Conservation (phyloP, 37 sponge, comb jelly and placozoan genomes). For the Halichondria panicea region DNA sequence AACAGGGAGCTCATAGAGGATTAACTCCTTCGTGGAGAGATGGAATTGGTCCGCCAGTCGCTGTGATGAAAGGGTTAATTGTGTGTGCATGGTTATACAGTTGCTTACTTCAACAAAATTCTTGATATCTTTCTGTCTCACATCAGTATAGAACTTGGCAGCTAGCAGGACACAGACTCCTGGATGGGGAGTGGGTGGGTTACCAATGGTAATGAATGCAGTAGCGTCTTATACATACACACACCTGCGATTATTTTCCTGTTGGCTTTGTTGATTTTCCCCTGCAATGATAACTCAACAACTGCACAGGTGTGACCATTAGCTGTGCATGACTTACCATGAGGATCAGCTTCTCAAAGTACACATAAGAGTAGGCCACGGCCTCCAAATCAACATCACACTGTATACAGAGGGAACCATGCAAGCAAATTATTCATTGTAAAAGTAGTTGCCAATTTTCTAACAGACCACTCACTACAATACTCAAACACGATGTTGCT, state of each 20-base stretch:
- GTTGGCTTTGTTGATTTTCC: conserved; percentile 68
- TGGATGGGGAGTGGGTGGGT: not conserved
- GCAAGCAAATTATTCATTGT: not conserved
- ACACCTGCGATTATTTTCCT: conserved; percentile 71
- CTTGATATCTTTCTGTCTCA: conserved; percentile 52
- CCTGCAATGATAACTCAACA: conserved; percentile 38
- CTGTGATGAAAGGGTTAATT: conserved; percentile 12
- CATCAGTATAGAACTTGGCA: conserved; percentile 68
- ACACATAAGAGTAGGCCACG: conserved; percentile 77
- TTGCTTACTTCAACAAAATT: conserved; percentile 60
- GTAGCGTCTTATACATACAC: not conserved
- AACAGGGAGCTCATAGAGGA: conserved; percentile 68
- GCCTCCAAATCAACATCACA: conserved; percentile 49
- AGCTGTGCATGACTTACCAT: conserved; percentile 49
- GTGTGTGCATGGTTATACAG: not conserved
- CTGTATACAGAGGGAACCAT: conserved; percentile 30
- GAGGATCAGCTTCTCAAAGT: conserved; percentile 85
- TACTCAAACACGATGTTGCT: not conserved
- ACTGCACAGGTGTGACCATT: not conserved
- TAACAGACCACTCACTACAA: too few relatives aligned
- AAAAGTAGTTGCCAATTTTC: too few relatives aligned
- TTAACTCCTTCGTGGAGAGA: conserved; percentile 58
- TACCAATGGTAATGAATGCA: not conserved
- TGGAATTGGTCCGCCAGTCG: conserved; percentile 55
- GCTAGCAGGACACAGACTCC: conserved; percentile 78